Evolutionary conservation across 2,113 vertebrate species (phyloP).

Genomic region (Accipiter cooperii): DNA sequence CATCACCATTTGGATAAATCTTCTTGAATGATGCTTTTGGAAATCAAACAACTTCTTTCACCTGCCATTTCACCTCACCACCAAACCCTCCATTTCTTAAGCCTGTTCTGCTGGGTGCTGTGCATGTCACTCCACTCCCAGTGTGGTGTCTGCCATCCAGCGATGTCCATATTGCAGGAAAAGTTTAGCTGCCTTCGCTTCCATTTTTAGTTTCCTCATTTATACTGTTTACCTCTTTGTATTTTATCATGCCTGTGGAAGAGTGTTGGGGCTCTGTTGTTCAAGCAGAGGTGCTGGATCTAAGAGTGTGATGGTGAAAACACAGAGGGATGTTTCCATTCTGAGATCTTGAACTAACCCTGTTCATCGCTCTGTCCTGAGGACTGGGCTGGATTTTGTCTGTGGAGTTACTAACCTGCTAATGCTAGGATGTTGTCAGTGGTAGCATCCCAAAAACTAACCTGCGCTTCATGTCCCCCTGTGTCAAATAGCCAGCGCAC

Average conservation of each 20-base stretch:
- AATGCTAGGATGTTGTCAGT: not conserved
- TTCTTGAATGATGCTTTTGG: not conserved
- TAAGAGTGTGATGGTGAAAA: not conserved
- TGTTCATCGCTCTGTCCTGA: not conserved
- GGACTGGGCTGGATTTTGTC: not conserved
- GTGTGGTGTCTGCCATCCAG: not conserved
- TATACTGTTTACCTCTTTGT: not conserved
- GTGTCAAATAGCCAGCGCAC: not conserved
- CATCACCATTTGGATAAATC: not conserved
- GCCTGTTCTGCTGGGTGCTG: not conserved
- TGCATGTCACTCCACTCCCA: not conserved
- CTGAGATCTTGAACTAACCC: not conserved
- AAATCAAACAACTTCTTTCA: not conserved
- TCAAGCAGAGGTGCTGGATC: not conserved
- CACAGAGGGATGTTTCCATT: not conserved
- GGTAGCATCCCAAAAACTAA: not conserved
- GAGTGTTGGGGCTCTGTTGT: not conserved
- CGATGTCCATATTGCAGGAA: rapidly evolving
- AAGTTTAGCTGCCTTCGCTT: not conserved
- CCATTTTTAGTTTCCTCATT: not conserved
- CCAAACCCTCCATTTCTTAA: not conserved
- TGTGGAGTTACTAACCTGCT: not conserved
- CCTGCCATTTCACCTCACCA: no score
- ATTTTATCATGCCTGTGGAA: not conserved
- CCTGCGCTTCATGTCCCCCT: rapidly evolving